Base-by-base conservation (phyloP, 2,888 invertebrate genomes). In the Noctua janthe region DNA sequence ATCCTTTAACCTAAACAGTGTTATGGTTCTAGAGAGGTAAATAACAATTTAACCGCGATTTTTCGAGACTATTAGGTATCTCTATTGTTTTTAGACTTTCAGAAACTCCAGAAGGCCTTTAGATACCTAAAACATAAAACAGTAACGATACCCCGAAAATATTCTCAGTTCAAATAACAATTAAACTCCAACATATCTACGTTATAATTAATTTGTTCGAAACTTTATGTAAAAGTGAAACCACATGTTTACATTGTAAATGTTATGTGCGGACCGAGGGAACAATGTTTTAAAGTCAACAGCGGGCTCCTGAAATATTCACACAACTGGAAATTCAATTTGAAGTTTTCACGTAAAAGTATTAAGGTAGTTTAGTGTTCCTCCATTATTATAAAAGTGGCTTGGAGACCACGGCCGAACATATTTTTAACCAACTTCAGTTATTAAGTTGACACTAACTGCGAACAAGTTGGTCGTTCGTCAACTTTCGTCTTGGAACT, bases 271-370 rank as follows among this genome's bases (percentile, higher is more conserved):
- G 87, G 87, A 85, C 85, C 85, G 82, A 85, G 82, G 85, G 84
- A 88, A 89, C 92, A 90, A 87, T 91, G 91, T 91, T 92, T 90
- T 90, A 93, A 92, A 94, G 93, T 94, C 93, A 94, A 94, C 94
- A 94, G 86, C 82, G 85, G 86, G 87, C 86, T 90, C 90, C 93
- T 95, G 90, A 94, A 95, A 94, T 95, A 95, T 95, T 94, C 94
- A 94, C 91, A 90, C 92, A 89, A 91, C 91, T 93, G 92, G 89
- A 94, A 95, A 95, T 95, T 95, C 94, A 95, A 95, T 95, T 95
- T 94, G 92, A 93, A 94, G 93, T 94, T 94, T 94, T 88, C 92
- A 90, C 91, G 91, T 89, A 88, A 90, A 92, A 92, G 92, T 92
- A 93, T 92, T 92, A 94, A 87, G 90, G 90, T 90, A 91, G 91